These are phyloP conservation scores for Scolopax rusticola DNA, from an alignment of 2,797 vertebrate species.

Conservation along the genomic window DNA sequence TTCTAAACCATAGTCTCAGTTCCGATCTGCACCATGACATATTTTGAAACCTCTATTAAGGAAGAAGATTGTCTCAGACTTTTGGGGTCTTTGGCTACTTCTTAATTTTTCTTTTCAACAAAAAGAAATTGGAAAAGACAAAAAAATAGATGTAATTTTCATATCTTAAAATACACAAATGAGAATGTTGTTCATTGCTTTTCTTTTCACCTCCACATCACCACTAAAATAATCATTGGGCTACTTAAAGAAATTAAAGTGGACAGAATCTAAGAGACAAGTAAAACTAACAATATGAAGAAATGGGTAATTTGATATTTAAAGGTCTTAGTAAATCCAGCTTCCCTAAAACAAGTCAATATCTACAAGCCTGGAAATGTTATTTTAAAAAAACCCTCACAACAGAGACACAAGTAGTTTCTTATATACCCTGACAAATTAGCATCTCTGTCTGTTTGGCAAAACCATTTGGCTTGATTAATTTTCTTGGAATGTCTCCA, in stretches of 20 bases:
- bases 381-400: neutral
- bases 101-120: neutral
- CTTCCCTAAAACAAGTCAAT: neutral
- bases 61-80: neutral
- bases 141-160: neutral
- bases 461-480: neutral
- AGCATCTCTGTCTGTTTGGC: neutral
- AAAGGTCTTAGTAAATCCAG: neutral
- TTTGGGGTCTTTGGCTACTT: neutral
- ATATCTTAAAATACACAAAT: neutral
- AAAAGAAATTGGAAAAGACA: neutral
- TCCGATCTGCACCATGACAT: neutral
- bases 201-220: neutral
- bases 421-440: neutral
- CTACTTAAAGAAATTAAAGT: neutral
- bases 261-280: neutral
- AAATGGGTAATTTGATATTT: neutral
- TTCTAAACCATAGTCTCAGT: neutral
- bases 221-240: neutral
- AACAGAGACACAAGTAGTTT: neutral
- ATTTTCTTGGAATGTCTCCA: neutral
- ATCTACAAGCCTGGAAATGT: neutral
- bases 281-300: neutral
- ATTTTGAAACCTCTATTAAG: neutral
- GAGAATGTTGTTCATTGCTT: neutral